phyloP scores from a whole-genome alignment of 2,888 invertebrate genomes.

The Hermaeophaga mercurialis region DNA sequence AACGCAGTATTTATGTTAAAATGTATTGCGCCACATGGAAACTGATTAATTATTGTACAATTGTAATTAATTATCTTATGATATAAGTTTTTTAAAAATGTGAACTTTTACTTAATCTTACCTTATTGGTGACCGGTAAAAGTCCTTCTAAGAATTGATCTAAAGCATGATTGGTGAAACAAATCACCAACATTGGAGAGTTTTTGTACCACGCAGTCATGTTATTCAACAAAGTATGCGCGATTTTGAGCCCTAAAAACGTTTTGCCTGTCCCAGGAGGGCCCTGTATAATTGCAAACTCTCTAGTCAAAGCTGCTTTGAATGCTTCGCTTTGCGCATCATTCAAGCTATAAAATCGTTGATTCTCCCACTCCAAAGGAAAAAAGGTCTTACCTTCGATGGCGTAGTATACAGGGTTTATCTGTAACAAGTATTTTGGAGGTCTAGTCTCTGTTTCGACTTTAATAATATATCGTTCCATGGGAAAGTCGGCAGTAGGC shows the following conservation, averaged over 20 bases:
- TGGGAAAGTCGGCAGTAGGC: slow-evolving; percentile 65
- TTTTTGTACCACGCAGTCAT: slow-evolving; percentile 52
- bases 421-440: slow-evolving; percentile 26
- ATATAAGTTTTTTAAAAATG: too few relatives aligned
- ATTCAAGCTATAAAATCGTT: slow-evolving; percentile 59
- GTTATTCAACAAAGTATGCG: slow-evolving; percentile 69
- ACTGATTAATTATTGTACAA: too few relatives aligned
- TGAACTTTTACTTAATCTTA: slow-evolving; percentile 3
- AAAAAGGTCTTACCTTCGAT: slow-evolving; percentile 31
- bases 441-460: slow-evolving; percentile 55
- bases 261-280: slow-evolving; percentile 91
- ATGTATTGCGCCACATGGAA: too few relatives aligned
- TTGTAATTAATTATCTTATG: too few relatives aligned
- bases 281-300: slow-evolving; percentile 82
- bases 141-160: slow-evolving; percentile 84
- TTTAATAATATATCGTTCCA: slow-evolving; percentile 71
- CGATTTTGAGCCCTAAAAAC: slow-evolving; percentile 76
- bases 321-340: slow-evolving; percentile 71
- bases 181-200: slow-evolving; percentile 74
- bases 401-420: slow-evolving; percentile 22
- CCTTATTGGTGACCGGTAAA: slow-evolving; percentile 2
- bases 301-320: slow-evolving; percentile 69
- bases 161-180: slow-evolving; percentile 85
- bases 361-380: slow-evolving; percentile 23
- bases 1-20: too few relatives aligned